Base-by-base conservation (phyloP, 1,140 invertebrate species). In the Agrypnia vestita region DNA sequence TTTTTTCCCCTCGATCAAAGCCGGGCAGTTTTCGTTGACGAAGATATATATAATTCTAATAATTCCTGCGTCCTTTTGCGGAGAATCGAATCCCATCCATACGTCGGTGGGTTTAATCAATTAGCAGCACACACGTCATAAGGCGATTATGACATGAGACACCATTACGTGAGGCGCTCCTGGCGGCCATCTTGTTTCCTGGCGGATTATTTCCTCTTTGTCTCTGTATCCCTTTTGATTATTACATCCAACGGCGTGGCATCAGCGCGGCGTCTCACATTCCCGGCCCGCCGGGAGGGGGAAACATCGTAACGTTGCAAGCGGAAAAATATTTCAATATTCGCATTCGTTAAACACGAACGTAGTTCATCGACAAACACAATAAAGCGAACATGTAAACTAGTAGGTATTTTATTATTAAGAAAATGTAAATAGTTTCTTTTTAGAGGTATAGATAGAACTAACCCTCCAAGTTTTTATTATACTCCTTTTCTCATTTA, bases 121-220 rank as follows among this genome's bases (percentile, higher is more conserved):
- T 80, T 80, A 76, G 73, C 19, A 44, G 59, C 72, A 76, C 73
- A 80, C 73, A 80, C 61, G 79, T 62, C 59, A 76, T 80, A 80
- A 80, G 73, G 55, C 79, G 79, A 80, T 77, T 76, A 80, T 75
- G 43, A 69, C 56, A 80, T 64, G 55, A 71, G 67, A 53, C 49
- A 15, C 64, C 79, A 71, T 53, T 62, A 69, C 64, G 61, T 53
- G 51, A 15, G 21, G 13, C 62, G 51, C 46, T 64, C 46, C 9
- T 0, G 77, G 55, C 49, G 43, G 76, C 69, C 79, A 77, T 77
- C 75, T 77, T 77, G 75, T 74, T 74, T 74, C 44, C 75, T 35
- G 62, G n/a, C 44, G 75, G 79, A 80, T 77, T 80, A 80, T 76
- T 77, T 72, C 79, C 74, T 72, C 74, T 64, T 64, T 69, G 73